Evolutionary conservation across 1,140 invertebrate genomes (phyloP).

Genomic region (Zaprionus africanus): DNA sequence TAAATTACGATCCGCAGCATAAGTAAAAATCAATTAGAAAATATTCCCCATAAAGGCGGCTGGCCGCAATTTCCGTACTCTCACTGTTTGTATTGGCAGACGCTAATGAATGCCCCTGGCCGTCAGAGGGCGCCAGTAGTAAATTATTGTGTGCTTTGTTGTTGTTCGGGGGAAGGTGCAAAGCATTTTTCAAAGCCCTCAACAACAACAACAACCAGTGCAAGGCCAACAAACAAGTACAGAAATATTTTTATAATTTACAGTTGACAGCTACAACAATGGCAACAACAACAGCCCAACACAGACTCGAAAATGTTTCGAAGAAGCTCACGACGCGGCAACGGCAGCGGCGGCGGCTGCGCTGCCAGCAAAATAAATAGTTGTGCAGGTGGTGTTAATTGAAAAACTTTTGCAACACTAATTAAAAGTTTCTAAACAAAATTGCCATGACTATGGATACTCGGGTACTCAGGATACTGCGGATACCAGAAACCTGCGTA

Average conservation of each 20-base stretch:
- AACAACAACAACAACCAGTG: constrained; percentile 9
- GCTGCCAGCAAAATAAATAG: constrained; percentile 77
- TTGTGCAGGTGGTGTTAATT: constrained; percentile 84
- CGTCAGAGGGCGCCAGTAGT: constrained; percentile 35
- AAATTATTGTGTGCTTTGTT: constrained; percentile 59
- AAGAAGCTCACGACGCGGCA: constrained; percentile 39
- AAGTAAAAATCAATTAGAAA: constrained; percentile 77
- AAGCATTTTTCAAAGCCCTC: constrained; percentile 34
- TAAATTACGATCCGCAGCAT: constrained; percentile 60
- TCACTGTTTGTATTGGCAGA: constrained; percentile 15
- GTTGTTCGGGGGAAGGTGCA: constrained; percentile 28
- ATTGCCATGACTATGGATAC: constrained; percentile 68
- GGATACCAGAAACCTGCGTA: background rate
- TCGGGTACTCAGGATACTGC: background rate
- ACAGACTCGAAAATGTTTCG: constrained; percentile 39
- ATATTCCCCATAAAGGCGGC: constrained; percentile 62
- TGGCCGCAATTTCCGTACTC: constrained; percentile 55
- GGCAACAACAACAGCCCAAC: constrained; percentile 51
- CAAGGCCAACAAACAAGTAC: constrained; percentile 48
- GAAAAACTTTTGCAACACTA: constrained; percentile 84
- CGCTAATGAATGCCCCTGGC: constrained; percentile 32
- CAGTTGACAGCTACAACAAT: constrained; percentile 72
- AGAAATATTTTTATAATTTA: constrained; percentile 82
- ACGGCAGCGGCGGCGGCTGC: background rate
- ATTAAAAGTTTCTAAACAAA: constrained; percentile 84